phyloP scores from a whole-genome alignment of 2,113 vertebrate genomes.

The Psittacula cyanocephala region DNA sequence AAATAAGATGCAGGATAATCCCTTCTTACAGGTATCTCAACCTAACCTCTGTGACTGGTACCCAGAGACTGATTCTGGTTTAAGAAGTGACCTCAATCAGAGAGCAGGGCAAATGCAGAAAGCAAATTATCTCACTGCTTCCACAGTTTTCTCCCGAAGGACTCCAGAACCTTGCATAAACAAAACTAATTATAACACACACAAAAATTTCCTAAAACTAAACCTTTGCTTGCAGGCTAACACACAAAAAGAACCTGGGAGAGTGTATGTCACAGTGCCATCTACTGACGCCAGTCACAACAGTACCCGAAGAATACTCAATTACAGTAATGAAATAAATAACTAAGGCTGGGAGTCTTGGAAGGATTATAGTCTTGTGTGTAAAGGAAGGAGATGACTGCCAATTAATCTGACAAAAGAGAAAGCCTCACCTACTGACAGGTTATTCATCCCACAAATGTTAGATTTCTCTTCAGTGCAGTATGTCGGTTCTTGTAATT shows the following conservation, averaged over 20 bases:
- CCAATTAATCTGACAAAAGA: conserved; percentile 32
- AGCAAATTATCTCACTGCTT: conserved; percentile 59
- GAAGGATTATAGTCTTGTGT: not conserved
- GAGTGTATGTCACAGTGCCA: conserved; percentile 66
- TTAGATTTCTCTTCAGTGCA: not conserved
- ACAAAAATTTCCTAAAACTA: not conserved
- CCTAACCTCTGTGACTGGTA: conserved; percentile 31
- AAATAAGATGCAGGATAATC: conserved; percentile 28
- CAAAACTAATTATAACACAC: conserved; percentile 66
- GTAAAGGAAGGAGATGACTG: conserved; percentile 12
- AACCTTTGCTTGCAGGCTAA: not conserved
- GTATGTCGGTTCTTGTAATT: not conserved
- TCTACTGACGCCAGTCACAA: conserved; percentile 50
- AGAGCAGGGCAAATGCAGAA: conserved; percentile 23
- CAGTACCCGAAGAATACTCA: not conserved
- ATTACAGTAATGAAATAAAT: not conserved
- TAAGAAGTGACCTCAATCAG: conserved; percentile 65
- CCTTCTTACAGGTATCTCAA: conserved; percentile 10
- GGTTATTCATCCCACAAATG: not conserved
- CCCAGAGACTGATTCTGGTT: conserved; percentile 54
- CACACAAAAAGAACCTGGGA: conserved; percentile 10
- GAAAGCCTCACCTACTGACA: conserved; percentile 22
- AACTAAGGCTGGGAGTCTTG: conserved; percentile 1
- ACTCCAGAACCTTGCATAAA: conserved; percentile 62
- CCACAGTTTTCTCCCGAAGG: conserved; percentile 63